phyloP scores from a whole-genome alignment of 2,797 vertebrate genomes.

The Vipera ursinii region DNA sequence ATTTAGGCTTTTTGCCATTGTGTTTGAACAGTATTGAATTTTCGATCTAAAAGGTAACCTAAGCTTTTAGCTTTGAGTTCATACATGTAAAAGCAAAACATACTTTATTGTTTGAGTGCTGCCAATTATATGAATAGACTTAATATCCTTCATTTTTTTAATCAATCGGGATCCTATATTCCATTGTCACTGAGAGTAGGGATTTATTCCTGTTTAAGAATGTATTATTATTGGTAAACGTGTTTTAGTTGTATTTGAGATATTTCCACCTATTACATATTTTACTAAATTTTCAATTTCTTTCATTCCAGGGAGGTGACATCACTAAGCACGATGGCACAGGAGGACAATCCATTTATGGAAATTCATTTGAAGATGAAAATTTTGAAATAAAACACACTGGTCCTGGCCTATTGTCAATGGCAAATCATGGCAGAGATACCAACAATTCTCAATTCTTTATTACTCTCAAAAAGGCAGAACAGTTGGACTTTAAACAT shows the following conservation, averaged over 20 bases:
- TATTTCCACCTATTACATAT: background rate
- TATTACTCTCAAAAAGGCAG: slow-evolving; percentile 90
- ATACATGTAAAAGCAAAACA: background rate
- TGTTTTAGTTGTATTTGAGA: background rate
- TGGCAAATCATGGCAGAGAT: slow-evolving; percentile 87
- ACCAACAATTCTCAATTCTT: slow-evolving; percentile 91
- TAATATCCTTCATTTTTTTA: background rate
- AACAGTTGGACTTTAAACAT: slow-evolving; percentile 92
- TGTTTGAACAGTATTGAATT: background rate
- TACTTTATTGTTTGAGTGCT: background rate
- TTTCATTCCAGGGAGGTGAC: slow-evolving; percentile 84
- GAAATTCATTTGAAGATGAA: slow-evolving; percentile 90
- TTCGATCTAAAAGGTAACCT: too few relatives aligned
- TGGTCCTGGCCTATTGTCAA: slow-evolving; percentile 88
- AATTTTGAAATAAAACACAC: slow-evolving; percentile 91
- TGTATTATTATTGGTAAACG: background rate
- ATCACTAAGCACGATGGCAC: slow-evolving; percentile 87
- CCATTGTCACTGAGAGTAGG: too few relatives aligned
- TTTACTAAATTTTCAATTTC: slow-evolving; percentile 11
- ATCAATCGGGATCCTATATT: background rate
- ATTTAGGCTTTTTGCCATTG: background rate
- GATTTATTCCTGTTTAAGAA: background rate
- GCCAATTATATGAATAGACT: background rate
- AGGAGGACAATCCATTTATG: slow-evolving; percentile 90
- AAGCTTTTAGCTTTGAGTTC: background rate